Evolutionary conservation across 2,888 invertebrate genomes (phyloP).

Genomic region (Eueremaeus valkanovi): DNA sequence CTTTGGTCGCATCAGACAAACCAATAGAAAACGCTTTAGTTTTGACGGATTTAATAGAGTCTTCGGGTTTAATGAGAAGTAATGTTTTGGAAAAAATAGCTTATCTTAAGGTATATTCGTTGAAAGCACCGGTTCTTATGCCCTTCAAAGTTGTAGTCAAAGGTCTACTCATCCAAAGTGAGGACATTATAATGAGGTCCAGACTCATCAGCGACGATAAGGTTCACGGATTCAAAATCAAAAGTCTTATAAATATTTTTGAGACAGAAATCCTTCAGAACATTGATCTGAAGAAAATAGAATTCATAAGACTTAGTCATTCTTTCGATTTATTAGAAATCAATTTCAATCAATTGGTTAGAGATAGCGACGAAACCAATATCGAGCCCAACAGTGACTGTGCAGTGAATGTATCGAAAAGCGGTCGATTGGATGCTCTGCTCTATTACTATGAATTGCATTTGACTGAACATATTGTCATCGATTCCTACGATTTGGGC

Average conservation of each 20-base stretch:
- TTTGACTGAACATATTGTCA: neutral
- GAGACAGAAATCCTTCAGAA: conserved; percentile 5
- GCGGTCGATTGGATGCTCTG: neutral
- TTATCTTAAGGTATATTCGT: neutral
- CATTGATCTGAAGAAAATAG: neutral
- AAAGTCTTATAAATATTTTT: conserved; percentile 9
- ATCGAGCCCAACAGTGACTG: neutral
- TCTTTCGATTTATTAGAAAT: neutral
- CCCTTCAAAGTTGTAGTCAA: conserved; percentile 9
- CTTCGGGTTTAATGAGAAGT: conserved; percentile 19
- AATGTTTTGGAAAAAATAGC: conserved; percentile 16
- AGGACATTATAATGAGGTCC: conserved; percentile 1
- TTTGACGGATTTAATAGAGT: neutral
- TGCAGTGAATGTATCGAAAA: neutral
- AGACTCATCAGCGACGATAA: neutral
- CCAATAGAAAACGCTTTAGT: neutral
- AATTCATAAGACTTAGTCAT: neutral
- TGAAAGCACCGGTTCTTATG: neutral
- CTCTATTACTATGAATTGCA: conserved; percentile 20
- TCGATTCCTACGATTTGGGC: neutral
- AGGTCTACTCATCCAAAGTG: conserved; percentile 6
- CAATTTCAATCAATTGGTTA: neutral
- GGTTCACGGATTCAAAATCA: conserved; percentile 7
- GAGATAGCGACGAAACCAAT: neutral
- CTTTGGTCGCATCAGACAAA: neutral